Evolutionary conservation across 2,113 vertebrate species (phyloP).

Genomic region (Axis porcinus): DNA sequence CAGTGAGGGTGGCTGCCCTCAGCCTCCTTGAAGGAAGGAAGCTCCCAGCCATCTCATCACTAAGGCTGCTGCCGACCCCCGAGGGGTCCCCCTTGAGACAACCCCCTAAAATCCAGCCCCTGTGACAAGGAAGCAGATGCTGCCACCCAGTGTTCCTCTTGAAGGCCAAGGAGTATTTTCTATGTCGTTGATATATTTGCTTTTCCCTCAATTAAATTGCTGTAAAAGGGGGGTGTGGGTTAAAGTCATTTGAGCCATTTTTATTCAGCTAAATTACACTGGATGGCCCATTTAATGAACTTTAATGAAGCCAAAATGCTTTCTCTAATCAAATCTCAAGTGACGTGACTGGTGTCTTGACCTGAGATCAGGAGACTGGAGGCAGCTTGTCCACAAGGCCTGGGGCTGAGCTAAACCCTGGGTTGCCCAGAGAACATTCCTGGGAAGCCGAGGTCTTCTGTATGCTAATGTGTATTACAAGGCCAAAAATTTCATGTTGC

Average conservation of each 20-base stretch:
- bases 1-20: neutral
- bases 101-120: neutral
- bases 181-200: slow-evolving; percentile 50
- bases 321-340: slow-evolving; percentile 84
- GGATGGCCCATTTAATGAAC: slow-evolving; percentile 82
- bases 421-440: neutral
- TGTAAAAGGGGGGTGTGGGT: slow-evolving; percentile 61
- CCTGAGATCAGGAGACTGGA: slow-evolving; percentile 18
- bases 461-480: too few species aligned
- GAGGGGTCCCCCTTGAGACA: rapidly evolving
- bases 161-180: slow-evolving; percentile 24
- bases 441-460: neutral
- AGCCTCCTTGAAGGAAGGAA: neutral
- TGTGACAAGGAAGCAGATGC: neutral
- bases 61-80: too few species aligned
- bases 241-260: slow-evolving; percentile 78
- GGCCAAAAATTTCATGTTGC: neutral
- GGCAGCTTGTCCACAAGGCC: neutral
- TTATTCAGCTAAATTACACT: slow-evolving; percentile 83
- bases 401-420: neutral
- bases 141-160: neutral
- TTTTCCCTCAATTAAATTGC: slow-evolving; percentile 76
- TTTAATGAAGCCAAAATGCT: slow-evolving; percentile 79
- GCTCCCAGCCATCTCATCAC: rapidly evolving
- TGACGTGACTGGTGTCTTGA: slow-evolving; percentile 70